Conservation (phyloP, 2,888 invertebrate genomes). For the Epiperipatus broadwayi region DNA sequence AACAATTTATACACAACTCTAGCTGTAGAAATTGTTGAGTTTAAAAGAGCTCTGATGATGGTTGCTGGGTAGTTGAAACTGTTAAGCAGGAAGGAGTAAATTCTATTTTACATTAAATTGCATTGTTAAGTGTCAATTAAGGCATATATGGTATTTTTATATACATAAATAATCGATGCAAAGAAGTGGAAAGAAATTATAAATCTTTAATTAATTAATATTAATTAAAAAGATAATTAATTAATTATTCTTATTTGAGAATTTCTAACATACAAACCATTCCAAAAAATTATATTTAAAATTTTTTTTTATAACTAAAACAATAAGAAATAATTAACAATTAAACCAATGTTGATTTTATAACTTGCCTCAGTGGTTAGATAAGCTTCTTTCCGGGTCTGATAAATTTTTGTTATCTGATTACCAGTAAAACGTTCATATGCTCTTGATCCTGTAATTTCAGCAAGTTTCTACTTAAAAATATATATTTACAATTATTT, state of each 20-base stretch:
- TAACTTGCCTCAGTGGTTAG: slow-evolving; percentile 44
- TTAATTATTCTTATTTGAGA: slow-evolving; percentile 22
- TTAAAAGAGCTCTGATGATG: too few relatives aligned
- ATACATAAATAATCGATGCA: too few relatives aligned
- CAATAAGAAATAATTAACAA: slow-evolving; percentile 7
- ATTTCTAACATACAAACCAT: slow-evolving; percentile 5
- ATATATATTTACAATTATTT: slow-evolving; percentile 6
- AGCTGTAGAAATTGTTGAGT: too few relatives aligned
- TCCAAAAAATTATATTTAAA: neutral
- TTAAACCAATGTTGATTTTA: neutral
- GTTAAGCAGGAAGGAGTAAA: too few relatives aligned
- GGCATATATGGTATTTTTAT: too few relatives aligned
- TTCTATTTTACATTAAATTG: too few relatives aligned
- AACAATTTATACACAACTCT: too few relatives aligned
- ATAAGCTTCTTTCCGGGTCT: slow-evolving; percentile 47
- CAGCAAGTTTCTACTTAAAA: slow-evolving; percentile 44
- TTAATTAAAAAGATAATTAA: neutral
- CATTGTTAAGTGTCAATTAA: too few relatives aligned
- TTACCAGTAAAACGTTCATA: slow-evolving; percentile 80
- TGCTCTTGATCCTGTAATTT: slow-evolving; percentile 63
- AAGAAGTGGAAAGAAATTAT: neutral
- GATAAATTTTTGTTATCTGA: slow-evolving; percentile 73
- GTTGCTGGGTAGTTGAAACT: too few relatives aligned
- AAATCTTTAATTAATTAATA: neutral
- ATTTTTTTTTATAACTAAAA: slow-evolving; percentile 5